Percentiles rank a stretch among this genome's conserved stretches.
These are phyloP conservation scores for Ivindomyrus marchei DNA, from an alignment of 2,113 vertebrate genomes.

Conservation along the genomic window DNA sequence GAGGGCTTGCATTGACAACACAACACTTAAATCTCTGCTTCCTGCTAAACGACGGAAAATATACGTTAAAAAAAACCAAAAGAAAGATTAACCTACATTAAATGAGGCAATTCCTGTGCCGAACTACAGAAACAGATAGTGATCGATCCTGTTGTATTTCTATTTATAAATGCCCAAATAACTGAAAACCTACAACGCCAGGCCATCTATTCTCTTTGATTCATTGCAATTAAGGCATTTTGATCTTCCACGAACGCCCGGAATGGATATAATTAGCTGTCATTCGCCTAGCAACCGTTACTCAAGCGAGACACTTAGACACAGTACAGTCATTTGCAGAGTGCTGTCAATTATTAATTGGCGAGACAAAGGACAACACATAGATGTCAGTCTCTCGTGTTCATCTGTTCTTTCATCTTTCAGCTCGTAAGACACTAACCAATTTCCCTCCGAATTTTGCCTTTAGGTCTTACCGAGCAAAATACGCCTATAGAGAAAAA, in stretches of 20 bases:
- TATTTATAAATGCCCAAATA: constrained; percentile 63
- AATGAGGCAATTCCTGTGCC: background rate
- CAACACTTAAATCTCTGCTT: background rate
- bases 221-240: constrained; percentile 61
- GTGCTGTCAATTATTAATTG: constrained; percentile 9
- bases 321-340: constrained; percentile 41
- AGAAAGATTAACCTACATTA: background rate
- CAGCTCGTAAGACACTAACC: background rate
- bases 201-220: constrained; percentile 63
- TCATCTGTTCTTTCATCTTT: background rate
- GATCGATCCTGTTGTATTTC: constrained; percentile 44
- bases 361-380: background rate
- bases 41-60: background rate
- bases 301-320: constrained; percentile 57
- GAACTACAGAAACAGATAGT: background rate
- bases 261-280: constrained; percentile 66
- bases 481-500: background rate
- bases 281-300: constrained; percentile 66
- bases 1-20: background rate
- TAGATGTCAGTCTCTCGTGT: background rate
- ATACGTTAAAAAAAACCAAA: constrained; percentile 19
- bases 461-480: background rate
- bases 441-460: background rate
- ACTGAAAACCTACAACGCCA: constrained; percentile 64
- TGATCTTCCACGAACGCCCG: constrained; percentile 59